Evolutionary conservation across 2,888 invertebrate genomes (phyloP).

Genomic region (Philereme vetulata): DNA sequence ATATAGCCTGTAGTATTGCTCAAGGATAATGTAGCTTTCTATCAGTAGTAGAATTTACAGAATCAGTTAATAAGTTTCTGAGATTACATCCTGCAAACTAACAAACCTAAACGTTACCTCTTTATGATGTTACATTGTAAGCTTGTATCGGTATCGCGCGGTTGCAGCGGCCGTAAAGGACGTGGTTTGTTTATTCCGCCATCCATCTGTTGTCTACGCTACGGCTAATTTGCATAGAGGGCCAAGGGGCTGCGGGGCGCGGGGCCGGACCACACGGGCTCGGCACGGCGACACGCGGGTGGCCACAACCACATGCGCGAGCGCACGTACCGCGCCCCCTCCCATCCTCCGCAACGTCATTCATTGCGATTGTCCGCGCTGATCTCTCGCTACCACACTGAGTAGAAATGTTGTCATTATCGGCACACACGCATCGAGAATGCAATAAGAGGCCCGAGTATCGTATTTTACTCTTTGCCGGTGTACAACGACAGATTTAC

Average conservation of each 20-base stretch:
- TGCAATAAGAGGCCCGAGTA: constrained; percentile 67
- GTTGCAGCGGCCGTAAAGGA: constrained; percentile 66
- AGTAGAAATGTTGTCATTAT: constrained; percentile 81
- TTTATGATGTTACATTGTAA: constrained; percentile 15
- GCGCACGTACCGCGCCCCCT: constrained; percentile 67
- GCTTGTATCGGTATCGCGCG: constrained; percentile 32
- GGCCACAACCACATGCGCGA: constrained; percentile 80
- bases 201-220: constrained; percentile 83
- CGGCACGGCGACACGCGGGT: constrained; percentile 82
- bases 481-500: constrained; percentile 59
- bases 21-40: too few species aligned
- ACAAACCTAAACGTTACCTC: too few species aligned
- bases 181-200: constrained; percentile 82
- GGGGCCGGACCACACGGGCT: constrained; percentile 82
- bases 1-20: too few species aligned
- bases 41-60: too few species aligned
- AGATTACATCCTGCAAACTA: too few species aligned
- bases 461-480: constrained; percentile 54
- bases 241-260: constrained; percentile 53
- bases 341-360: constrained; percentile 70
- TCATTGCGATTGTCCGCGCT: constrained; percentile 79
- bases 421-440: constrained; percentile 71
- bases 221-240: constrained; percentile 83
- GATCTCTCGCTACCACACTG: constrained; percentile 76
- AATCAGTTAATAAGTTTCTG: too few species aligned